phyloP scores from a whole-genome alignment of 2,888 invertebrate species.

The Colletes collaris region DNA sequence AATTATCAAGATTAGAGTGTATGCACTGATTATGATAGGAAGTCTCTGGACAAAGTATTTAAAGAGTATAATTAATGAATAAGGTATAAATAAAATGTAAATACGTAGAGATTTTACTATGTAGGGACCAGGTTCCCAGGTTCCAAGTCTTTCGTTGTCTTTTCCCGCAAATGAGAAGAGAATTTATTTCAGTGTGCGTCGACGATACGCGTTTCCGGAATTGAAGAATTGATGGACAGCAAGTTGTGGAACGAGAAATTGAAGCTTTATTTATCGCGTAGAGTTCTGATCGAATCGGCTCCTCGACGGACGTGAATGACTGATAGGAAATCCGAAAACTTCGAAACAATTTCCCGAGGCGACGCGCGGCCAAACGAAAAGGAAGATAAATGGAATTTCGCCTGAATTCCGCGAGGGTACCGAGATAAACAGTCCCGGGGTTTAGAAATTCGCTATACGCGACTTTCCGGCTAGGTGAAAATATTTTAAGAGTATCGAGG shows the following conservation, averaged over 20 bases:
- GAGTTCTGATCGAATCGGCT: slow-evolving; percentile 64
- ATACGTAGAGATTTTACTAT: too few species aligned
- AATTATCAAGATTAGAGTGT: too few species aligned
- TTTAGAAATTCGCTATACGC: slow-evolving; percentile 16
- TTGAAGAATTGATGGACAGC: slow-evolving; percentile 52
- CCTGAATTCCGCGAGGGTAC: slow-evolving; percentile 39
- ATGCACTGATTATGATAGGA: too few species aligned
- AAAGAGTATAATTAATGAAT: too few species aligned
- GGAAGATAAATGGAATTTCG: slow-evolving; percentile 69
- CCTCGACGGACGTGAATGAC: slow-evolving; percentile 60
- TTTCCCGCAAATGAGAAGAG: slow-evolving; percentile 2
- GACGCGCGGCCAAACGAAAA: slow-evolving; percentile 44
- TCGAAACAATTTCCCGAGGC: slow-evolving; percentile 54
- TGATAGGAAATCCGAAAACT: slow-evolving; percentile 69
- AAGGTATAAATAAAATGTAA: too few species aligned
- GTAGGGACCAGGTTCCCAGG: too few species aligned
- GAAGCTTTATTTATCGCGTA: slow-evolving; percentile 67
- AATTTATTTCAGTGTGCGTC: slow-evolving; percentile 34
- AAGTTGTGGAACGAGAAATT: slow-evolving; percentile 50
- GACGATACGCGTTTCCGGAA: slow-evolving; percentile 24
- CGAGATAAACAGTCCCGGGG: slow-evolving; percentile 46
- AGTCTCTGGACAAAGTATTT: too few species aligned
- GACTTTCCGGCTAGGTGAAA: slow-evolving; percentile 12
- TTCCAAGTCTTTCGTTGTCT: too few species aligned
- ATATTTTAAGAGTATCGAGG: slow-evolving; percentile 7